Evolutionary conservation across 2,113 vertebrate genomes (phyloP).

Genomic region (Notarius lentiginosus): DNA sequence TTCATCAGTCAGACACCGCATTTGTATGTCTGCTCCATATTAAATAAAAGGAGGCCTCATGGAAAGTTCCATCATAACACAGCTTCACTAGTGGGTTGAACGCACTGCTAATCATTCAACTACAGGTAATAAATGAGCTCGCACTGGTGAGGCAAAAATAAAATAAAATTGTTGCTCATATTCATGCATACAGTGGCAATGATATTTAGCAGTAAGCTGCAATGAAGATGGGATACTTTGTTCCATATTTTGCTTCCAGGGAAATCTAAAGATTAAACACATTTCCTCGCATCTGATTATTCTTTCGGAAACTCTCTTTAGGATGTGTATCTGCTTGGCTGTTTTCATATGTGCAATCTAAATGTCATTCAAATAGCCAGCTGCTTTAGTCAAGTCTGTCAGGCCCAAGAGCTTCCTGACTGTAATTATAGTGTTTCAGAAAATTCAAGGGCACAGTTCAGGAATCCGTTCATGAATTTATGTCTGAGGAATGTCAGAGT

Average conservation of each 20-base stretch:
- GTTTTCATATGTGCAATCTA: slow-evolving; percentile 23
- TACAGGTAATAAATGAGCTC: background rate
- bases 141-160: background rate
- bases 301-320: background rate
- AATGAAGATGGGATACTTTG: background rate
- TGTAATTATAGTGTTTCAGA: slow-evolving; percentile 24
- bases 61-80: background rate
- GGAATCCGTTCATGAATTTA: slow-evolving; percentile 16
- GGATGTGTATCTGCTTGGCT: slow-evolving; percentile 9
- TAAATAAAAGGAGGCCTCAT: background rate
- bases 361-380: slow-evolving; percentile 9
- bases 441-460: slow-evolving; percentile 2
- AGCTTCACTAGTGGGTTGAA: background rate
- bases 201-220: background rate
- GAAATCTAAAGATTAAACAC: background rate
- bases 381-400: slow-evolving; percentile 7
- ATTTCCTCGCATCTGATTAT: background rate
- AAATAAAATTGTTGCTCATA: background rate
- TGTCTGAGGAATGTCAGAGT: slow-evolving; percentile 1
- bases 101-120: slow-evolving; percentile 5
- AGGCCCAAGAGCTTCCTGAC: slow-evolving; percentile 12
- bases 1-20: background rate
- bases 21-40: background rate
- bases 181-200: background rate
- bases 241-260: background rate